Base-by-base conservation (phyloP, 2,888 invertebrate species). In the Melolontha melolontha region DNA sequence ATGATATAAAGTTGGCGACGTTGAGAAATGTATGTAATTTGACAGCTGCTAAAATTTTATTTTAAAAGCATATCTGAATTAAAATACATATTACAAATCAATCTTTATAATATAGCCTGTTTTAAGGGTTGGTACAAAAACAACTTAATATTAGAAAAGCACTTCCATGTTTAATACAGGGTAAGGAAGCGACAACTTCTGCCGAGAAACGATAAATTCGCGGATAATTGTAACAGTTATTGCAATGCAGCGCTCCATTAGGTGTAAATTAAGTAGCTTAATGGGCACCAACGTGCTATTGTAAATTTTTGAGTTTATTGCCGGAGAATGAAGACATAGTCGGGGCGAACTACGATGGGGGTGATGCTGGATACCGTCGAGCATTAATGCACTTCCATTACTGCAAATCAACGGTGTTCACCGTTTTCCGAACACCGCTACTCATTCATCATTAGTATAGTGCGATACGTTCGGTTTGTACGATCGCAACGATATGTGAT, bases 351-450 rank as follows among this genome's bases (percentile, higher is more conserved):
- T 10, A 10, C 10, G 34, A 8, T 10, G 10, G 34, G 10, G 34
- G 34, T 34, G 10, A 5, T 6, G 34, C 6, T 10, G 34, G 34
- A 8, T 34, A 34, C 34, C 34, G 34, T 39, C 10, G 11, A 10
- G 40, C 54, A 54, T 40, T 54, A 54, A 39, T 54, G 54, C 54
- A 54, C 40, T 54, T 40, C 54, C 54, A 54, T 54, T 54, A 54
- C 54, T 54, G 54, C 40, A 40, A 40, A 54, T 54, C 54, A 54
- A 40, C 54, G 54, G 39, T 17, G 16, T 40, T 54, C n/a, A 16
- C 54, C 16, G 40, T 39, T 54, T 40, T 40, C 40, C 11, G 40
- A 40, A 16, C n/a, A 17, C 22, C 22, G 17, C 40, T 14, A 10
- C 22, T 54, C 40, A 16, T 54, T 39, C 11, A 16, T 17, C 14